Evolutionary conservation across 2,113 vertebrate genomes (phyloP), one percentile per base, ranked within the genome.

Genomic region (Otocyon megalotis): DNA sequence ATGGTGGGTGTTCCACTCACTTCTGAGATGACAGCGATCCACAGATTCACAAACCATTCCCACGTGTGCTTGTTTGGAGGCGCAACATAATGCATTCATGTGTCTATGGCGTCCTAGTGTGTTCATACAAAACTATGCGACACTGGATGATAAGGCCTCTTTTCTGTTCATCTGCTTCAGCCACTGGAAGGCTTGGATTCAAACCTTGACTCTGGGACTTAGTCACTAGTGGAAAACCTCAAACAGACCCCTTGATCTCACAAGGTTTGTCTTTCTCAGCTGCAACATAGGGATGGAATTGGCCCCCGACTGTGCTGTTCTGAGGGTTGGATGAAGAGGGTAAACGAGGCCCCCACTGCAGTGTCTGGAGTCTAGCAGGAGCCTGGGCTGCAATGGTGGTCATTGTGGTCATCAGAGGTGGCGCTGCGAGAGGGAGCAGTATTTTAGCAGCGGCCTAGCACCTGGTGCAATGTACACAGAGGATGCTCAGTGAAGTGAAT

Each of bases 11-110:
- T 26, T 26, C 32, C 88, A 22, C 37, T 56, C 28, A 56, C n/a
- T 43, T 72, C 2, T 74, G 81, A 77, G 86, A 67, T 26, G 8
- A 5, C 14, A 30, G 1, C 6, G 11, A 58, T 19, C 22, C 83
- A 32, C 20, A 65, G 30, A 50, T 54, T 65, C 65, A 67, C 24
- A 10, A 87, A n/a, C 2, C 37, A 28, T n/a, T 17, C 13, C n/a
- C 26, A 11, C 17, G 9, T 30, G 37, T 10, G 8, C 43, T 4
- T 87, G 30, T n/a, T 32, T 35, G 56, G 28, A 26, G 19, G 7
- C n/a, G 9, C 3, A 4, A 8, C 8, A 35, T 5, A 67, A 53
- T 1, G 0, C 8, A 43, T 30, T 28, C 5, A 0, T 6, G 10
- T 17, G 15, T 56, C 14, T 7, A 12, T 0, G n/a, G 37, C 63